phyloP scores from a whole-genome alignment of 2,888 invertebrate genomes.

The Patella ulyssiponensis region DNA sequence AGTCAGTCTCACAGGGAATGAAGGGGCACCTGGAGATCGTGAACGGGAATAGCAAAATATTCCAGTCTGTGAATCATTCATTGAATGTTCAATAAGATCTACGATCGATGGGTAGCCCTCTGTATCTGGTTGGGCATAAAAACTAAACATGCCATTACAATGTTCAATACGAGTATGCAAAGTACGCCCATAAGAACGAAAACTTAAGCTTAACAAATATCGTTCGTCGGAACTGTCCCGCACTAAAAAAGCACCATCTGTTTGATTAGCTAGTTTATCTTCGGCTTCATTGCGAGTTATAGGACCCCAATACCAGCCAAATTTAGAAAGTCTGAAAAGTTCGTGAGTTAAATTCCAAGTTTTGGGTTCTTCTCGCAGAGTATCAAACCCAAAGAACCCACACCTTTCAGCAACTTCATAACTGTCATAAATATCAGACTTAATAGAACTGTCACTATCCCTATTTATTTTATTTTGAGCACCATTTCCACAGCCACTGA shows the following conservation, averaged over 20 bases:
- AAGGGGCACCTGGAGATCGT: constrained; percentile 79
- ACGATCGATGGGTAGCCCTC: constrained; percentile 76
- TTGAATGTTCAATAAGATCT: constrained; percentile 83
- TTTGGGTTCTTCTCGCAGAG: constrained; percentile 46
- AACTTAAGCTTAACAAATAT: constrained; percentile 82
- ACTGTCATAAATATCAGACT: constrained; percentile 3
- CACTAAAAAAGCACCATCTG: constrained; percentile 84
- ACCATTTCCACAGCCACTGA: constrained; percentile 5
- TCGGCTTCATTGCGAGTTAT: constrained; percentile 82
- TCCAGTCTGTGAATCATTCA: constrained; percentile 80
- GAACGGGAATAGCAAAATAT: constrained; percentile 83
- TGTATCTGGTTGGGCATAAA: constrained; percentile 72
- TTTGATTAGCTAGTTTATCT: constrained; percentile 79
- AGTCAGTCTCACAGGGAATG: constrained; percentile 82
- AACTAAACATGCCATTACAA: constrained; percentile 77
- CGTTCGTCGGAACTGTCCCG: constrained; percentile 82
- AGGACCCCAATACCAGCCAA: constrained; percentile 85
- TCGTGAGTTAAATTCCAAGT: constrained; percentile 73
- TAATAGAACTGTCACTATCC: neutral
- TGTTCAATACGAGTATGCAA: constrained; percentile 84
- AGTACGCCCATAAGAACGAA: constrained; percentile 79
- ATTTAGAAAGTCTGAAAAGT: constrained; percentile 72
- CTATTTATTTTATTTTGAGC: neutral
- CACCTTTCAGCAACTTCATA: neutral
- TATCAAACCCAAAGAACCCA: neutral